Base-by-base conservation (phyloP, 1,140 invertebrate genomes). In the Ips nitidus region DNA sequence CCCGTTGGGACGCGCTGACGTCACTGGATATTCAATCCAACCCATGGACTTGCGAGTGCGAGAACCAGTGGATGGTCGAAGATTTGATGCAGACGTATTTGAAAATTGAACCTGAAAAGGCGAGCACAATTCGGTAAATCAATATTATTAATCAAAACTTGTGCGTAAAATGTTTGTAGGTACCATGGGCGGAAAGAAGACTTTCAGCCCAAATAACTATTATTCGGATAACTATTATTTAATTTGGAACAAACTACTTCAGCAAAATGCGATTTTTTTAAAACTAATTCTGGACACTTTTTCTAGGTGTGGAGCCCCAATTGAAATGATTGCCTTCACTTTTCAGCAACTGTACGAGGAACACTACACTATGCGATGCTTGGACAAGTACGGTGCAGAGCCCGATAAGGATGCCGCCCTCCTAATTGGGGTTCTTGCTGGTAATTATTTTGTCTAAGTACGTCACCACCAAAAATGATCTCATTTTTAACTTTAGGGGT, bases 31-130 rank as follows among this genome's bases (percentile, higher is more conserved):
- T 93, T 8, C 82, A 82, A 45, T 84, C 85, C 59, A 94, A 94
- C 78, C 86, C 88, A 1, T 94, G 86, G 89, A 81, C 84, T 41
- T 94, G 91, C 75, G 90, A 92, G 78, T 89, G 86, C 73, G 83
- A 87, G 52, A 92, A 91, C 72, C 86, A 89, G 76, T 89, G 89
- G 85, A 83, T 93, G 79, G 86, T 92, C 0, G 83, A 85, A 41
- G 81, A 81, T 6, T 75, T 90, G 40, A 83, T 87, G 4, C 82
- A 84, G 1, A 78, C 83, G 52, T 79, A 79, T 59, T 39, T 74
- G 2, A 72, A 74, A 66, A 75, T 80, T 5, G 75, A 79, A 42
- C 69, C 71, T 57, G 57, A 58, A 2, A 72, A 57, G 41, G 76
- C 74, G 4, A 22, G 22, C 22, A 22, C 22, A 22, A 22, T 47